Conservation (phyloP, 2,888 invertebrate species). For the Sminthurinus aureus region DNA sequence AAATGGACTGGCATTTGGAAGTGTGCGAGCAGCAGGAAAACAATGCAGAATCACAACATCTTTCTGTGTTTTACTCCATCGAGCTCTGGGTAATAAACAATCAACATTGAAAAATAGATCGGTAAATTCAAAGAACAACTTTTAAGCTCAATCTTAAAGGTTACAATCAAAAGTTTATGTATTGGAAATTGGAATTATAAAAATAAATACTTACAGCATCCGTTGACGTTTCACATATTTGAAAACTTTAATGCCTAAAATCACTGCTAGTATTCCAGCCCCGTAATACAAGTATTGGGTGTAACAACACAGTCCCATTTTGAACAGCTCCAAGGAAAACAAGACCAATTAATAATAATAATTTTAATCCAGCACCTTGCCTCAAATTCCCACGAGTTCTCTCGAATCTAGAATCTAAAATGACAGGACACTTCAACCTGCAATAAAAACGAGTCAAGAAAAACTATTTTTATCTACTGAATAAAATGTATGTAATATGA, state of each 20-base stretch:
- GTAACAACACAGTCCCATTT: conserved; percentile 16
- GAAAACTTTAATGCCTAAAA: background rate
- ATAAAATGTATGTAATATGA: too few relatives aligned
- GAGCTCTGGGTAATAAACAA: too few relatives aligned
- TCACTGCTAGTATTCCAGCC: background rate
- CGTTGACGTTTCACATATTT: background rate
- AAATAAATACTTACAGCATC: background rate
- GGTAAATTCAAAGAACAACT: background rate
- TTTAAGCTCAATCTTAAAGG: too few relatives aligned
- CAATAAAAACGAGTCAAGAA: too few relatives aligned
- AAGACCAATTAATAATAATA: too few relatives aligned
- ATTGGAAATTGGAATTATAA: background rate
- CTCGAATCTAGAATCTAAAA: too few relatives aligned
- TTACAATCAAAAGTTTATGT: background rate
- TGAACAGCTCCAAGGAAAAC: background rate
- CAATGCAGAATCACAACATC: conserved; percentile 41
- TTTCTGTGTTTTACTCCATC: conserved; percentile 38
- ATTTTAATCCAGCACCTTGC: too few relatives aligned
- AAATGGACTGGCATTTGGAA: conserved; percentile 45
- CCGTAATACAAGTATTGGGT: background rate
- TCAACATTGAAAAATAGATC: background rate
- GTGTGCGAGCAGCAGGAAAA: background rate
- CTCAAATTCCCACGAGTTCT: too few relatives aligned
- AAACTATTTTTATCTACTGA: too few relatives aligned
- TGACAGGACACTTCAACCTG: too few relatives aligned